Conservation (phyloP, 2,888 invertebrate species). For the Teleogryllus oceanicus region DNA sequence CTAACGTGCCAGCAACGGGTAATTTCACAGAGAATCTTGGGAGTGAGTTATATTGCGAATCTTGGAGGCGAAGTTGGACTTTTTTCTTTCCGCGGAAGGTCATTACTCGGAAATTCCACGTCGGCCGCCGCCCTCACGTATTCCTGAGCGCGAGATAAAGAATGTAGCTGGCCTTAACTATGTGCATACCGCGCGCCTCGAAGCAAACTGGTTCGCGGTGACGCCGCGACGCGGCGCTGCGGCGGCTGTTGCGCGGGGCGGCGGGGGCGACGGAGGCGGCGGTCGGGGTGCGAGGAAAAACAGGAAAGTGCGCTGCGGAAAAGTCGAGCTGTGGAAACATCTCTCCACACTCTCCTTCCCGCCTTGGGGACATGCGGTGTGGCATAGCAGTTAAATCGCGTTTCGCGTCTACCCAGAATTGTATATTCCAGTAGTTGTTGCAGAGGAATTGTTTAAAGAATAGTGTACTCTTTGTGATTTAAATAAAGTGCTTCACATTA, state of each 20-base stretch:
- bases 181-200: slow-evolving; percentile 3
- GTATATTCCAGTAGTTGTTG: too few relatives aligned
- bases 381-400: too few relatives aligned
- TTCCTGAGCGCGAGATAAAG: neutral
- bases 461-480: too few relatives aligned
- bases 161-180: neutral
- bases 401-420: too few relatives aligned
- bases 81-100: slow-evolving; percentile 6
- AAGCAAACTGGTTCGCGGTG: neutral
- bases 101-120: neutral
- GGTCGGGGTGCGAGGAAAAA: too few relatives aligned
- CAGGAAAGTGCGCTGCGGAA: too few relatives aligned
- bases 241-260: neutral
- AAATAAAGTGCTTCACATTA: too few relatives aligned
- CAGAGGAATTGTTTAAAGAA: too few relatives aligned
- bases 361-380: too few relatives aligned
- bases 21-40: neutral
- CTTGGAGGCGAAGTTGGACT: neutral
- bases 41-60: neutral
- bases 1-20: neutral
- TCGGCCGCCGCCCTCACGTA: neutral
- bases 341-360: too few relatives aligned
- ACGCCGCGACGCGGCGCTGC: neutral
- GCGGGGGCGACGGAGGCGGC: neutral
- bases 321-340: too few relatives aligned